Evolutionary conservation across 2,888 invertebrate species (phyloP).

Genomic region (Dicycla oo): DNA sequence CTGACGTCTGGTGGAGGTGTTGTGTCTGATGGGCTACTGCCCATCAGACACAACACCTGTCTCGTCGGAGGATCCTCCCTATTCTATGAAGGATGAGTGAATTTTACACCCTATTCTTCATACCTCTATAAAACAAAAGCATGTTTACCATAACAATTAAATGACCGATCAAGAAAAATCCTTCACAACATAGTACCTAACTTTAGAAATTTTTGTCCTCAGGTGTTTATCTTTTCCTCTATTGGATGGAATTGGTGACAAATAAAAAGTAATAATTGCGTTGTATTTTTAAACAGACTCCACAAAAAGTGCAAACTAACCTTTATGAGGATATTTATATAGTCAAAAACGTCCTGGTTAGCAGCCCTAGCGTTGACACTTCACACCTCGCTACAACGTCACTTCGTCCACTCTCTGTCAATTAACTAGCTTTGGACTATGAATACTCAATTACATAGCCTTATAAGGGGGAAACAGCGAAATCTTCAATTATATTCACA

Average conservation of each 20-base stretch:
- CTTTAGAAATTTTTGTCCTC: not conserved
- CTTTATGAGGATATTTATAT: not conserved
- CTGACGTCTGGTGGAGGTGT: too few relatives aligned
- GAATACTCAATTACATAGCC: conserved; percentile 78
- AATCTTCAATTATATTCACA: conserved; percentile 72
- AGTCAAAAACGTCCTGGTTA: not conserved
- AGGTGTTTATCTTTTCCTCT: not conserved
- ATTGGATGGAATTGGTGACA: not conserved
- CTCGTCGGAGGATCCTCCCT: too few relatives aligned
- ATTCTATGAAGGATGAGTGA: too few relatives aligned
- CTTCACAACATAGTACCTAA: too few relatives aligned
- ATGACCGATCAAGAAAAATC: too few relatives aligned
- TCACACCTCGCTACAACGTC: conserved; percentile 68
- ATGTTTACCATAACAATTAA: too few relatives aligned
- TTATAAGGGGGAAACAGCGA: conserved; percentile 68
- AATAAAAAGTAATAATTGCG: not conserved
- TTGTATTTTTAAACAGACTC: conserved; percentile 3
- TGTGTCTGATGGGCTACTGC: too few relatives aligned
- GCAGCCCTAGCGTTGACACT: conserved; percentile 46
- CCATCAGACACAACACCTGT: too few relatives aligned
- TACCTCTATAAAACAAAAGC: too few relatives aligned
- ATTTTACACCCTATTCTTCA: too few relatives aligned
- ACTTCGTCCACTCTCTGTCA: conserved; percentile 74
- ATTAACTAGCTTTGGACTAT: conserved; percentile 73
- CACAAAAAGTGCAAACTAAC: not conserved